These are phyloP conservation scores for Eudemis profundana DNA, from an alignment of 2,888 invertebrate genomes.

Conservation along the genomic window DNA sequence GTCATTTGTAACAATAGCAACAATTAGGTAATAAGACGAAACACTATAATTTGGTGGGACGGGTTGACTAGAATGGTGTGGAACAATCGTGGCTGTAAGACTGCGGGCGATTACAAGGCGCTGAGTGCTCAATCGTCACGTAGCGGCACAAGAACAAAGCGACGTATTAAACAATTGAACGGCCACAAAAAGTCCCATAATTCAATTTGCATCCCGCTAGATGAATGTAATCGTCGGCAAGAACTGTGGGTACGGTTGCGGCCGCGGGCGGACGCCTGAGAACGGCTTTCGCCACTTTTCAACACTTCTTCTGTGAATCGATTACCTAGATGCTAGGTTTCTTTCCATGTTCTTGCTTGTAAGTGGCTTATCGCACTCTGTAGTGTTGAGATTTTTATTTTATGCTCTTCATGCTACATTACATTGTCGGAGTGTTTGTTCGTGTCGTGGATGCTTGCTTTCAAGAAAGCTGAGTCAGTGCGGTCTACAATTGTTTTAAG, in stretches of 20 bases:
- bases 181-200: conserved; percentile 82
- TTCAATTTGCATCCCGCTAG: conserved; percentile 85
- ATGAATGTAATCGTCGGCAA: conserved; percentile 73
- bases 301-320: conserved; percentile 83
- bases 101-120: conserved; percentile 73
- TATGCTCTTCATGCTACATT: neutral
- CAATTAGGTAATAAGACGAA: conserved; percentile 82
- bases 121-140: conserved; percentile 81
- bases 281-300: conserved; percentile 82
- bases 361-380: conserved; percentile 45
- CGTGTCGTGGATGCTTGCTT: conserved; percentile 3
- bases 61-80: conserved; percentile 69
- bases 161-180: conserved; percentile 78
- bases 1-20: conserved; percentile 77
- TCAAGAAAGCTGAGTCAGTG: conserved; percentile 11
- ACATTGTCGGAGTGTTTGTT: conserved; percentile 7
- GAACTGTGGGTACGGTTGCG: conserved; percentile 72
- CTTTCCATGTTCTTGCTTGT: conserved; percentile 67
- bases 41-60: conserved; percentile 78
- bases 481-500: conserved; percentile 26
- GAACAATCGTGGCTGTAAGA: conserved; percentile 71
- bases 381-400: conserved; percentile 15
- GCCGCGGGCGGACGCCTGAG: conserved; percentile 74
- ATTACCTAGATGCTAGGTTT: conserved; percentile 68
- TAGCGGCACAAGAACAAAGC: conserved; percentile 81